phyloP scores from a whole-genome alignment of 2,113 vertebrate genomes.

The Penelope pileata region DNA sequence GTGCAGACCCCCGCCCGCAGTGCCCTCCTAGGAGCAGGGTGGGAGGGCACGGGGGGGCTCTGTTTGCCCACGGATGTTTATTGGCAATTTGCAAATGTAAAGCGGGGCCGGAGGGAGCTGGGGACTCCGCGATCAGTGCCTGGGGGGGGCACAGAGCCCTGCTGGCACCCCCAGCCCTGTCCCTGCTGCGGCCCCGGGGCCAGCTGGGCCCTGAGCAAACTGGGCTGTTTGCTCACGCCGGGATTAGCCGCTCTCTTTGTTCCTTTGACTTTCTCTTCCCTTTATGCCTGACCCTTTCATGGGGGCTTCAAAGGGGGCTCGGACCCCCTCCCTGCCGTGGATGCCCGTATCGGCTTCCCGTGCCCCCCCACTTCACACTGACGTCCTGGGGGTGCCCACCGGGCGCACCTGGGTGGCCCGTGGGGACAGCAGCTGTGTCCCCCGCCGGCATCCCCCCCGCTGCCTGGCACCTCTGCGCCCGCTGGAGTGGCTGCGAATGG shows the following conservation, averaged over 20 bases:
- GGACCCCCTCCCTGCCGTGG: not conserved
- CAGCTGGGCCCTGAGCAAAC: slow-evolving; percentile 56
- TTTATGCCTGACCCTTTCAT: slow-evolving; percentile 49
- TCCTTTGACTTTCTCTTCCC: slow-evolving; percentile 67
- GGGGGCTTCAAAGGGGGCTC: slow-evolving; percentile 63
- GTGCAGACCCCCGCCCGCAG: no score
- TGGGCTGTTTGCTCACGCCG: slow-evolving; percentile 51
- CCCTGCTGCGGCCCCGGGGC: slow-evolving; percentile 4
- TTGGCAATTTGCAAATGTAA: slow-evolving; percentile 73
- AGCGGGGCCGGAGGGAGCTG: not conserved
- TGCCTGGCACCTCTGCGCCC: slow-evolving; percentile 21
- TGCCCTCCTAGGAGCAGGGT: not conserved
- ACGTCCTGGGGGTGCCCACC: not conserved
- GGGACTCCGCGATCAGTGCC: not conserved
- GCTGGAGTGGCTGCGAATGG: slow-evolving; percentile 51
- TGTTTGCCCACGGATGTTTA: slow-evolving; percentile 75
- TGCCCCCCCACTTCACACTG: not conserved
- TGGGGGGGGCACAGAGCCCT: not conserved
- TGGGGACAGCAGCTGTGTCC: not conserved
- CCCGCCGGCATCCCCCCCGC: not conserved
- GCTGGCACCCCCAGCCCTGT: not conserved
- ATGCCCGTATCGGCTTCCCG: slow-evolving; percentile 7
- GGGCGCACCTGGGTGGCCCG: slow-evolving; percentile 8
- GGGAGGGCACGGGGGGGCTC: not conserved
- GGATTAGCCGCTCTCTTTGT: slow-evolving; percentile 66